A percentile compares a stretch with the other conserved stretches of the same genome.
Conservation (phyloP, 2,888 invertebrate species). For the Ophion costatus region DNA sequence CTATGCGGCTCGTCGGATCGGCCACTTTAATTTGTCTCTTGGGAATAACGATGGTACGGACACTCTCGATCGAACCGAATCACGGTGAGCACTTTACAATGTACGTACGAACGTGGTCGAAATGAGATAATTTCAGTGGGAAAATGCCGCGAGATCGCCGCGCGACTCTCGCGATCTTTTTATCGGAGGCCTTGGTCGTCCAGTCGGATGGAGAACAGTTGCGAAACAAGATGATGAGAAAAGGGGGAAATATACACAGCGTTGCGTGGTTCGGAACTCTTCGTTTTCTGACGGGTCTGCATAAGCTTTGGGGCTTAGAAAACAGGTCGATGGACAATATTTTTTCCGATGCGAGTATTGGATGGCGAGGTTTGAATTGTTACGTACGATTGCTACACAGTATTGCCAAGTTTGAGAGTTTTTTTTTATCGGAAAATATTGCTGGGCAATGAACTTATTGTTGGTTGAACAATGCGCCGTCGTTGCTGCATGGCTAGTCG, state of each 20-base stretch:
- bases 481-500: too few relatives aligned
- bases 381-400: too few relatives aligned
- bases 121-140: not conserved
- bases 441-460: too few relatives aligned
- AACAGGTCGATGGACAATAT: too few relatives aligned
- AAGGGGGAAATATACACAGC: not conserved
- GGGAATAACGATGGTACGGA: conserved; percentile 44
- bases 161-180: conserved; percentile 7
- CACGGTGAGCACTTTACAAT: conserved; percentile 53
- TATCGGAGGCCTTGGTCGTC: conserved; percentile 6
- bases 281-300: too few relatives aligned
- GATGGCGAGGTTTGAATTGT: too few relatives aligned
- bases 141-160: not conserved
- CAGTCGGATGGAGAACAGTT: not conserved
- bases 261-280: too few relatives aligned
- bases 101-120: not conserved
- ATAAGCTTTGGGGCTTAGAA: too few relatives aligned
- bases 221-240: conserved; percentile 8
- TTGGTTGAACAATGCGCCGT: too few relatives aligned
- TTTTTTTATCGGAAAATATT: too few relatives aligned
- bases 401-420: too few relatives aligned
- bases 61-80: conserved; percentile 62
- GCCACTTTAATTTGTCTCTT: conserved; percentile 50
- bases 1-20: conserved; percentile 38
- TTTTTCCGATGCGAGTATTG: too few relatives aligned